phyloP scores from a whole-genome alignment of 2,888 invertebrate genomes.

The Atherix ibis region DNA sequence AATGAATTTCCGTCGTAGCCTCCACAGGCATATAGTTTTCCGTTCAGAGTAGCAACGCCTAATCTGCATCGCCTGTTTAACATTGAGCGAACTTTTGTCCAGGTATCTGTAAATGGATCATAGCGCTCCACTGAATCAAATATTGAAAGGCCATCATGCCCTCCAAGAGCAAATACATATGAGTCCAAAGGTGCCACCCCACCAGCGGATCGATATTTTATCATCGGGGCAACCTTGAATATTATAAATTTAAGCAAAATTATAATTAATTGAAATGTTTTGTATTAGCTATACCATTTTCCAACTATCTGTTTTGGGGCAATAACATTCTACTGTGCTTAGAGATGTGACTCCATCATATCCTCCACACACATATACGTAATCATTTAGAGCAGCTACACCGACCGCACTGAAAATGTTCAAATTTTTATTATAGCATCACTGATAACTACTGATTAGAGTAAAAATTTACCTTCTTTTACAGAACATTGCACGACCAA shows the following conservation, averaged over 20 bases:
- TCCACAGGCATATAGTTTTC: conserved; percentile 69
- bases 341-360: conserved; percentile 73
- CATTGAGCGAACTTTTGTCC: conserved; percentile 66
- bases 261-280: background rate
- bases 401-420: conserved; percentile 50
- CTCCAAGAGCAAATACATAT: conserved; percentile 67
- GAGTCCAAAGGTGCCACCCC: conserved; percentile 51
- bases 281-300: too few species aligned
- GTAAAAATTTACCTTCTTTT: conserved; percentile 47
- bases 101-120: conserved; percentile 54
- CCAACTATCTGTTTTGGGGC: conserved; percentile 58
- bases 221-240: conserved; percentile 31
- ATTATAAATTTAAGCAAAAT: background rate
- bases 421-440: background rate
- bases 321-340: conserved; percentile 65
- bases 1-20: conserved; percentile 77
- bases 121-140: conserved; percentile 75
- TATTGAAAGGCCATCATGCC: conserved; percentile 76
- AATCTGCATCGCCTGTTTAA: conserved; percentile 63
- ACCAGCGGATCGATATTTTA: conserved; percentile 45
- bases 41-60: conserved; percentile 65
- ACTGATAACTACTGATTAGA: background rate
- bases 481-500: conserved; percentile 64
- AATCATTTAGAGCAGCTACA: conserved; percentile 61
- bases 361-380: conserved; percentile 70